Base-by-base conservation (phyloP, 2,797 vertebrate species). In the Sebastes reedi region DNA sequence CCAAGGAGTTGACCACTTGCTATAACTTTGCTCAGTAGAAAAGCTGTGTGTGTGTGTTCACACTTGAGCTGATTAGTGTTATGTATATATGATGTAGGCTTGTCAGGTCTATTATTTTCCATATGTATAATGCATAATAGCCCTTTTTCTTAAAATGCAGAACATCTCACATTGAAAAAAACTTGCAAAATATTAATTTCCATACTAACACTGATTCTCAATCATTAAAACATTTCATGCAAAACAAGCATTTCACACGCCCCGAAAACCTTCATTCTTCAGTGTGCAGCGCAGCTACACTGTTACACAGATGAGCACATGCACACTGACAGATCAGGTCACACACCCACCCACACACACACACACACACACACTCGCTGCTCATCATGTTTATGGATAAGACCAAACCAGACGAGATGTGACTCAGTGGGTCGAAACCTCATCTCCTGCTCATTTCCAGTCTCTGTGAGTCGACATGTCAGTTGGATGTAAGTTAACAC, bases 321-420 rank as follows among this genome's bases (percentile, higher is more conserved):
- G 34, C 78, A 83, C 65, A 67, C 39, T 62, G 67, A 67, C 34
- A 27, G 56, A 69, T 72, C 36, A 70, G 65, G 61, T 73, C 75
- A 24, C 42, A 50, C 75, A 27, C 39, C 0, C 46, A 50, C 46
- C 20, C 46, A 8, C 46, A 50, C 42, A 20, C 46, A 52, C 46
- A 8, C 46, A 9, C 46, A 50, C 46, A 52, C 62, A 69, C 75
- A 64, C 61, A 11, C 39, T 64, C 58, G 52, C 54, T 55, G 50
- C 27, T 66, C 12, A 36, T 77, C 75, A 94, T 94, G 84, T 93
- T 93, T 94, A 94, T 92, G 92, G 89, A 92, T 91, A 75, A 91
- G 79, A 79, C 68, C 46, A 70, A 82, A 72, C 54, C 73, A 60
- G 83, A 67, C 55, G 24, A 77, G 87, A 87, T 86, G 73, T 68